Evolutionary conservation across 1,140 invertebrate species (phyloP).

Genomic region (Penaeus chinensis): DNA sequence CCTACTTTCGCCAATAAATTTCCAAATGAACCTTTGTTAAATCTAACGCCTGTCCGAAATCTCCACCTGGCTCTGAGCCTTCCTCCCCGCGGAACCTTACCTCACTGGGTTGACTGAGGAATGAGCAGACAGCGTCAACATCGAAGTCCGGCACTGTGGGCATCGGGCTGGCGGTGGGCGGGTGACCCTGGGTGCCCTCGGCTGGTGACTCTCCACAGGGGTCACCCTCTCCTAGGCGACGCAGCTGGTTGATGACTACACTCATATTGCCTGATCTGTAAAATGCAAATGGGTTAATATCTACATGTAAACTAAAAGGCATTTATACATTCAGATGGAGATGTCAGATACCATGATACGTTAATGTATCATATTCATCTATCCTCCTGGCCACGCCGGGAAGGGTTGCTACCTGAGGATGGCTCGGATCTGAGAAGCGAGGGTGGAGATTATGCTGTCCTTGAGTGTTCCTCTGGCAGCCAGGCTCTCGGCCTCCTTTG

Average conservation of each 20-base stretch:
- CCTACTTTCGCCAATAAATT: too few relatives aligned
- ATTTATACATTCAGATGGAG: neutral
- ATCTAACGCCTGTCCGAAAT: too few relatives aligned
- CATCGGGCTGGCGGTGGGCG: neutral
- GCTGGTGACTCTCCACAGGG: conserved; percentile 6
- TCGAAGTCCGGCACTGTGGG: conserved; percentile 42
- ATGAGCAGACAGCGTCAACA: conserved; percentile 47
- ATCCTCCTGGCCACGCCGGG: neutral
- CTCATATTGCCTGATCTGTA: conserved; percentile 54
- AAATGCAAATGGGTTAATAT: neutral
- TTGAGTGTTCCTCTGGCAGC: conserved; percentile 40
- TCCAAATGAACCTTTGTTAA: too few relatives aligned
- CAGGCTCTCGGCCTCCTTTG: conserved; percentile 44
- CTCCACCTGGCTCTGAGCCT: too few relatives aligned
- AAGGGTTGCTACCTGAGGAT: conserved; percentile 45
- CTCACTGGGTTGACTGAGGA: conserved; percentile 48
- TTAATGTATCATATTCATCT: neutral
- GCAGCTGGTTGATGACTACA: conserved; percentile 50
- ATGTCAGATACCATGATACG: neutral
- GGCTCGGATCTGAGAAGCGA: conserved; percentile 55
- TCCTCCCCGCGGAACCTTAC: neutral
- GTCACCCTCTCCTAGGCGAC: conserved; percentile 27
- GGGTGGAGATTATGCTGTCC: conserved; percentile 58
- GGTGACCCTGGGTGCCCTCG: neutral
- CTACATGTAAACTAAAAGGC: neutral